Base-by-base conservation (phyloP, 2,113 vertebrate genomes). In the Zootoca vivipara region DNA sequence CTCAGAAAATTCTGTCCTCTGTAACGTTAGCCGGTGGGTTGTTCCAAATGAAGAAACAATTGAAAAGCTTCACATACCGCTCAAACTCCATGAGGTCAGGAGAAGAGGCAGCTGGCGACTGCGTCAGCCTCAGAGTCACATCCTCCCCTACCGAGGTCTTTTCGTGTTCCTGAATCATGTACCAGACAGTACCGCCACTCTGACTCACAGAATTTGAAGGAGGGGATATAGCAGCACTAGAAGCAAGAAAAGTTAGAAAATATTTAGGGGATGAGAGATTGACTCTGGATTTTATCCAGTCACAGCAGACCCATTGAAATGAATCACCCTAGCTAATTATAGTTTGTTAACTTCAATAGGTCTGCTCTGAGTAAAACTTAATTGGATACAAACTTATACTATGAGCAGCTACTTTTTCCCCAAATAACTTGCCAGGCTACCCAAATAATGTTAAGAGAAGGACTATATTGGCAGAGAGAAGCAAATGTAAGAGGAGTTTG, bases 71-170 rank as follows among this genome's bases (percentile, higher is more conserved):
- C 81, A 85, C 95, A 65, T 95, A 98, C 97, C 96, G 94, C 89
- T 98, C 98, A 95, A 98, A 98, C 89, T 97, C 97, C 90, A 96
- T 79, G 85, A 98, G 94, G 91, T 96, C 96, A 1, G 93, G 86
- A 7, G 95, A 91, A 38, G 93, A 90, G 83, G 86, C 85, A 26
- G 38, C 7, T 2, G 93, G 42, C 65, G 89, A 88, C 35, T 90
- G 86, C 0, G 83, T 79, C 69, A 92, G 24, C 77, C 91, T 94
- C 77, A 69, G 20, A 28, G 90, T 93, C 40, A 42, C 85, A 83
- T 95, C 89, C 13, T 96, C 91, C 65, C 88, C 92, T 28, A 40
- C 5, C 3, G 87, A 85, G 85, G 94, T 86, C 46, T 92, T 93
- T 87, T 94, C 93, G 88, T 86, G 75, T 87, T 93, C 92, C 79